phyloP scores from a whole-genome alignment of 2,797 vertebrate species.

The Gila robusta region DNA sequence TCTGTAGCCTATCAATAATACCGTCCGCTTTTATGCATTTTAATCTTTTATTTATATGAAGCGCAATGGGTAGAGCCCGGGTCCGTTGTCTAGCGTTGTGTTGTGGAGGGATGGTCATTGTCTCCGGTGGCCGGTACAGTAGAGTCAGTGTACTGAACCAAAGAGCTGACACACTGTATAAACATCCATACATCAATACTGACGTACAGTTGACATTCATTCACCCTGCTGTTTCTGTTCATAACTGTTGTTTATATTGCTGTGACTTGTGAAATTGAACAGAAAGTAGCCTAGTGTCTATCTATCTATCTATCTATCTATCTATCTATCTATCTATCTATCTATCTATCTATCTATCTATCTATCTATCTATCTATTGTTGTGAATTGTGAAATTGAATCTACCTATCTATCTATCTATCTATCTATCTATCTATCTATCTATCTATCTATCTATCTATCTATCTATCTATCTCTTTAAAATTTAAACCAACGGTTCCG shows the following conservation, averaged over 20 bases:
- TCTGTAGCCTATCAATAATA: background rate
- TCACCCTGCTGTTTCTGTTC: constrained; percentile 2
- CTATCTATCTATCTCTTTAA: background rate
- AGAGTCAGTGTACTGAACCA: constrained; percentile 55
- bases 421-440: constrained; percentile 9
- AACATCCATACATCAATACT: constrained; percentile 41
- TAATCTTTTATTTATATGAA: background rate
- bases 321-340: background rate
- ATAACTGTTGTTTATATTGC: background rate
- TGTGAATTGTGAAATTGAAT: background rate
- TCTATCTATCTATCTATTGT: too few relatives aligned
- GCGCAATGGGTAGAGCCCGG: background rate
- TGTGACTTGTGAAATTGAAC: background rate
- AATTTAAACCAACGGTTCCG: too few relatives aligned
- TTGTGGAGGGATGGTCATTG: constrained; percentile 47
- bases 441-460: background rate
- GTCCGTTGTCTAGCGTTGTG: background rate
- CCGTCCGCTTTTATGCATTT: background rate
- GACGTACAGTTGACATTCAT: constrained; percentile 59
- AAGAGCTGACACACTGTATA: constrained; percentile 53
- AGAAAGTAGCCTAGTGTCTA: background rate
- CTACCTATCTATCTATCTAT: background rate
- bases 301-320: too few relatives aligned
- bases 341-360: constrained; percentile 1
- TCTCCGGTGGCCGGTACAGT: constrained; percentile 44